Base-by-base conservation (phyloP, 2,113 vertebrate genomes). In the Tetrao urogallus region DNA sequence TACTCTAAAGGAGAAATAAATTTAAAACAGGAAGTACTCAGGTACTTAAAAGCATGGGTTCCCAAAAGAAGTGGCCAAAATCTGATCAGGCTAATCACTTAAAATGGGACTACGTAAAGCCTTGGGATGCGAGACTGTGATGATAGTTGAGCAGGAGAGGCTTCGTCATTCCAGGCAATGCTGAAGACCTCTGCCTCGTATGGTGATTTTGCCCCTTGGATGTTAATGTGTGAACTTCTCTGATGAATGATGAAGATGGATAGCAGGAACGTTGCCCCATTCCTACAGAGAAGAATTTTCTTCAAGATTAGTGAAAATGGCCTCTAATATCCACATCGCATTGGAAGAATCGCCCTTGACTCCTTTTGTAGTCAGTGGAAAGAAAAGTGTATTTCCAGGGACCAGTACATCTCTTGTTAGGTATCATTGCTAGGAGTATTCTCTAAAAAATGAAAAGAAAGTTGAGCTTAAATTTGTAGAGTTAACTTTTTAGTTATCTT, bases 381-480 rank as follows among this genome's bases (percentile, higher is more conserved):
- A 89, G 91, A 92, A 93, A 77, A 1, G 50, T 80, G 65, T 52
- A 45, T 84, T 90, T 94, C 61, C 57, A 88, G 83, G 77, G 64
- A 34, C 5, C 8, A 34, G 85, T 54, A 89, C 16, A 73, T 89
- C 84, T 76, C 71, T 84, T 16, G 82, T 89, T 16, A 82, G 75
- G 45, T 74, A 52, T 61, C 61, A 66, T 56, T 81, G 82, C 78
- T 67, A 67, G 36, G 57, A 89, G 36, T 74, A 40, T 86, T 81
- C 72, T 82, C 65, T 21, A 67, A 74, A 60, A n/a, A 95, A 87
- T 78, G 94, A 93, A 95, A 69, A 64, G 16, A 77, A 95, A 95
- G 64, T 90, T 88, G 65, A 90, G 79, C 50, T 77, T 56, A 19
- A 80, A 60, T 95, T 86, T 91, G 75, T 58, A 57, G 70, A 94